Conservation (phyloP, 92 coral and sea anemone genomes). For the Porites rus region DNA sequence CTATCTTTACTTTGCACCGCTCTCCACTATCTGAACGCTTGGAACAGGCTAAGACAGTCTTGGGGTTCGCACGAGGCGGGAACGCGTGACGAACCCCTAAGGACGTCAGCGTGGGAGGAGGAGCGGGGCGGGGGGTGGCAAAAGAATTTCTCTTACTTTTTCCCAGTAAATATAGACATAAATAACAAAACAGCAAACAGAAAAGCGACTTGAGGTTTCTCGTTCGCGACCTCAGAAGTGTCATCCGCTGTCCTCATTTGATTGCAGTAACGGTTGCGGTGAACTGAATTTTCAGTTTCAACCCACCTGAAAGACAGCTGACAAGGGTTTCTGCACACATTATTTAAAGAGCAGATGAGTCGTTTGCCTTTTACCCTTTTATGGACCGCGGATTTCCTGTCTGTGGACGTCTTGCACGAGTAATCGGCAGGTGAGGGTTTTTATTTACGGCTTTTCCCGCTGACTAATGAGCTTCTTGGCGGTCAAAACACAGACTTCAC, state of each 20-base stretch:
- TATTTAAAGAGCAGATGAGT: not conserved
- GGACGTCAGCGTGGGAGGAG: too few relatives aligned
- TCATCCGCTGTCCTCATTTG: not conserved
- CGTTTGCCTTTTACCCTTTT: not conserved
- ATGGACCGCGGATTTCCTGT: not conserved
- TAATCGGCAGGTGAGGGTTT: constrained; percentile 8
- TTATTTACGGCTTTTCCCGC: not conserved
- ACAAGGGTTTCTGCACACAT: not conserved
- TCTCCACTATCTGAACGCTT: too few relatives aligned
- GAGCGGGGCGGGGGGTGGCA: not conserved
- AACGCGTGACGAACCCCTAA: too few relatives aligned
- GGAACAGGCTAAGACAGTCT: not conserved
- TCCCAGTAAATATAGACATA: not conserved
- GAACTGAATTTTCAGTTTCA: not conserved
- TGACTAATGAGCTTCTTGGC: not conserved
- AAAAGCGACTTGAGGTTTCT: too few relatives aligned
- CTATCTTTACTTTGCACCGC: too few relatives aligned
- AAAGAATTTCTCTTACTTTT: not conserved
- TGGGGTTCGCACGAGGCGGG: not conserved
- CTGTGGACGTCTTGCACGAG: not conserved
- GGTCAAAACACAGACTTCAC: not conserved
- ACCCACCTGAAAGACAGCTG: not conserved
- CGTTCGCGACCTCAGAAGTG: not conserved
- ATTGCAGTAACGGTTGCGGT: not conserved
- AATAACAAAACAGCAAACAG: too few relatives aligned